Conservation (phyloP, 2,888 invertebrate genomes). For the Volucella inflata region DNA sequence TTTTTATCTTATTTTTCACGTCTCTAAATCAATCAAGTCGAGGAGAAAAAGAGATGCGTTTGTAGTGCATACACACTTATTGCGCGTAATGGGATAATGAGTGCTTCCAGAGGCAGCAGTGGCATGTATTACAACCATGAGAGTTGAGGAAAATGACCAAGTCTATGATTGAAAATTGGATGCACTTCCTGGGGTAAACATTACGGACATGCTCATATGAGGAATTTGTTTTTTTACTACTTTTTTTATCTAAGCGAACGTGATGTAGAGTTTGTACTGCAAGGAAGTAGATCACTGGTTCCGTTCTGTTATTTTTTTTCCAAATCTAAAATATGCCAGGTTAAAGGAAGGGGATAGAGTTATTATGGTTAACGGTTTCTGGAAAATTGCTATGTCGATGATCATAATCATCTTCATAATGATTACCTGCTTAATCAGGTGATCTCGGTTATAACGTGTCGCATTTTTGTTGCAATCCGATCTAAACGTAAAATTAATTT, state of each 20-base stretch:
- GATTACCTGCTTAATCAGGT: no score
- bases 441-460: no score
- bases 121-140: conserved; percentile 38
- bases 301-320: no score
- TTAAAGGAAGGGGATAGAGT: no score
- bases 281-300: conserved; percentile 17
- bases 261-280: conserved; percentile 33
- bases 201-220: neutral
- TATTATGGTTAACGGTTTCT: no score
- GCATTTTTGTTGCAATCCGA: no score
- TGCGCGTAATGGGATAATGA: conserved; percentile 68
- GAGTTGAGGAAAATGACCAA: conserved; percentile 44
- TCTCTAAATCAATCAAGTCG: conserved; percentile 70
- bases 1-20: conserved; percentile 57
- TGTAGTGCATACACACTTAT: conserved; percentile 52
- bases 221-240: neutral
- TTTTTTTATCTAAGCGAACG: conserved; percentile 14
- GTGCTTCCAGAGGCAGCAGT: conserved; percentile 34
- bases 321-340: no score
- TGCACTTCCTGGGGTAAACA: conserved; percentile 70
- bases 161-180: conserved; percentile 73
- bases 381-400: no score
- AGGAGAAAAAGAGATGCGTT: conserved; percentile 47
- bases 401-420: no score
- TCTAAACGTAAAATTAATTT: no score